Conservation (phyloP, 2,888 invertebrate species). For the Philaethria dido region DNA sequence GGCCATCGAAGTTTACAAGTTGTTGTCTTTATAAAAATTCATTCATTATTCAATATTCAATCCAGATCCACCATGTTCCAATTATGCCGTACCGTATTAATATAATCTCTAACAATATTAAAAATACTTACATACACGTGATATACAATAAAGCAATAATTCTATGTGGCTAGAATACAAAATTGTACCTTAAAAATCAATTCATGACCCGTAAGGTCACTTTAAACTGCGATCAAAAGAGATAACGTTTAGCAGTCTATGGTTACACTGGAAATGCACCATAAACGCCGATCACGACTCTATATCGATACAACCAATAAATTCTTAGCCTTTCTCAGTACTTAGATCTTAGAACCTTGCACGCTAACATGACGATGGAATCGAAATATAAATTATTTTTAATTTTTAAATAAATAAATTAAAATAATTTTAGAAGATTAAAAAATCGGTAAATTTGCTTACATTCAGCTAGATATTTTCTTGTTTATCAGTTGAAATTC, state of each 20-base stretch:
- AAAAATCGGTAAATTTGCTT: too few species aligned
- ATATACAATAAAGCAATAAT: conserved; percentile 23
- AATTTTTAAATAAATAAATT: background rate
- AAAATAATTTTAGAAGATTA: too few species aligned
- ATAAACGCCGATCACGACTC: conserved; percentile 69
- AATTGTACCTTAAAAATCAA: conserved; percentile 71
- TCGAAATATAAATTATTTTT: conserved; percentile 21
- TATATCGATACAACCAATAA: conserved; percentile 76
- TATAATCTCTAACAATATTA: background rate
- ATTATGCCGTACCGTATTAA: background rate
- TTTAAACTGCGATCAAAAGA: conserved; percentile 55
- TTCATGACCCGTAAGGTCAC: conserved; percentile 73
- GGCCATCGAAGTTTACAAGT: too few species aligned
- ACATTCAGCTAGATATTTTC: too few species aligned
- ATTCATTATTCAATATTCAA: too few species aligned
- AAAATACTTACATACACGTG: conserved; percentile 2
- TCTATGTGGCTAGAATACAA: conserved; percentile 33
- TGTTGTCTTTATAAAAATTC: too few species aligned
- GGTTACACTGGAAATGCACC: conserved; percentile 55
- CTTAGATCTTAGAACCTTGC: conserved; percentile 65
- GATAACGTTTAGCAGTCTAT: conserved; percentile 58
- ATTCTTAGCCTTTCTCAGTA: conserved; percentile 71
- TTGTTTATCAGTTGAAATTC: too few species aligned
- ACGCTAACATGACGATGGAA: conserved; percentile 54
- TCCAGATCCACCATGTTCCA: too few species aligned